Percentiles rank a stretch among this genome's conserved stretches.
Evolutionary conservation across 1,140 invertebrate genomes (phyloP).

Genomic region (Neotoxoptera formosana): DNA sequence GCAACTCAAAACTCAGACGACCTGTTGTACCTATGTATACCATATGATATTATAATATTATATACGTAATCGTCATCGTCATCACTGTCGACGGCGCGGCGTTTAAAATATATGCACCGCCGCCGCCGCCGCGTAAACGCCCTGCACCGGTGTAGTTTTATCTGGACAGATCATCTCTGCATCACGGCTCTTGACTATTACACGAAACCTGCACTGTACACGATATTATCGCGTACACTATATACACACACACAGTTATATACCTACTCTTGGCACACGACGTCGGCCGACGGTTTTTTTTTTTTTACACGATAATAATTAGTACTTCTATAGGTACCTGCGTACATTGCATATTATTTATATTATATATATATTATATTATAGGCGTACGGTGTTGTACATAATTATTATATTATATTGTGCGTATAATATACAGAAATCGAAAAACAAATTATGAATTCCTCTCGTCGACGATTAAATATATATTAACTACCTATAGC

Average conservation of each 20-base stretch:
- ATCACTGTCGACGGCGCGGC: not conserved
- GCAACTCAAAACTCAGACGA: no score
- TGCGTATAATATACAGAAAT: no score
- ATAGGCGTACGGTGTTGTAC: not conserved
- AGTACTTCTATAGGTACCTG: not conserved
- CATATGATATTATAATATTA: no score
- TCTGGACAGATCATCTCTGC: slow-evolving; percentile 12
- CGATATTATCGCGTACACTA: not conserved
- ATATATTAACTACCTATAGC: no score
- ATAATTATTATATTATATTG: not conserved
- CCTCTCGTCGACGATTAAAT: not conserved
- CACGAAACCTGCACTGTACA: not conserved
- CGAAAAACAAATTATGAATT: not conserved
- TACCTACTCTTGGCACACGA: not conserved
- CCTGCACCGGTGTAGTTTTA: slow-evolving; percentile 10
- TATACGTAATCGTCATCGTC: no score
- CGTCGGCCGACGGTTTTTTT: not conserved
- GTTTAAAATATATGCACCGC: not conserved
- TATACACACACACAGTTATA: not conserved
- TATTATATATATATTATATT: not conserved
- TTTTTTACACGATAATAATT: slow-evolving; percentile 33
- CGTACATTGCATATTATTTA: not conserved
- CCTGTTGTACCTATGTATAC: no score
- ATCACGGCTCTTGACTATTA: not conserved
- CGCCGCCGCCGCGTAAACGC: not conserved